Evolutionary conservation across 2,797 vertebrate species (phyloP), one percentile per base, ranked within the genome.

Genomic region (Discoglossus pictus): DNA sequence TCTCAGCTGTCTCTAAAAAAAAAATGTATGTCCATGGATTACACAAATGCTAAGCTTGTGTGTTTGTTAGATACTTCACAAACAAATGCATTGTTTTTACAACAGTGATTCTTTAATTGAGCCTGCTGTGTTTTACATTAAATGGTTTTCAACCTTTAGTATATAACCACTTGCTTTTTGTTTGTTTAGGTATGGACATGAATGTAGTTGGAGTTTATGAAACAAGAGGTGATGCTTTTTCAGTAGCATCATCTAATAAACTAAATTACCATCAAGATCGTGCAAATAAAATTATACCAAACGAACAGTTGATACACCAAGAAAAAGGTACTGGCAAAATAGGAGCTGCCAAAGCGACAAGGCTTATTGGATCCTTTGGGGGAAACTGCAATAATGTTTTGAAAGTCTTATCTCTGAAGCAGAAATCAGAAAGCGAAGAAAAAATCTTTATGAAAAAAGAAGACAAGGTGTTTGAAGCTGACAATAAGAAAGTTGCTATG

Each of bases 341-440:
- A 35, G 18, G 31, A 18, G 12, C 6, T 20, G 13, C 2, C 7
- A 12, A 36, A 8, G 38, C 2, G 13, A 2, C 44, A 27, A 31
- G 4, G 27, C 4, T 31, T 31, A 4, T 8, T 31, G 27, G 27
- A 31, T 31, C 4, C 27, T 31, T 31, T 31, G 3, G 39, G 23
- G 39, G 13, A 43, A 58, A 43, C 18, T 40, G 50, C 27, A 31
- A 4, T 34, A 40, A 40, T 23, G 2, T 39, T 34, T 7, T 46
- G 10, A 1, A 23, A 7, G 21, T 12, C 2, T 44, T 62, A 42
- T 50, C 47, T 18, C 3, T 1, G 34, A 84, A 85, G 61, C 9
- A 50, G 21, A 84, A 83, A 73, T 56, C 7, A 0, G 73, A 79
- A 69, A 54, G 50, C 10, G 68, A 76, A 1, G 61, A 74, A 47